These are phyloP conservation scores for Xenopus tropicalis DNA, from an alignment of 2,113 vertebrate species.

Conservation along the genomic window UCB_Xtro_10.0 CM004447.2:42628001-42628500, in stretches of 20 bases:
- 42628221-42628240: constrained; percentile 22
- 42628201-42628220: constrained; percentile 2
- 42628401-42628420: too few relatives aligned
- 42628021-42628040: too few relatives aligned
- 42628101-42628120: too few relatives aligned
- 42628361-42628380: not conserved
- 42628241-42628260: constrained; percentile 14
- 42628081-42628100: too few relatives aligned
- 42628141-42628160: not conserved
- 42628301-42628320: not conserved
- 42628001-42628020: too few relatives aligned
- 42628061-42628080: too few relatives aligned
- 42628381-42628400: not conserved
- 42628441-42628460: too few relatives aligned
- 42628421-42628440: too few relatives aligned
- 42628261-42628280: constrained; percentile 10
- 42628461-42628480: too few relatives aligned
- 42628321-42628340: not conserved
- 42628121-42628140: too few relatives aligned
- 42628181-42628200: constrained; percentile 1
- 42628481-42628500: too few relatives aligned
- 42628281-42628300: not conserved
- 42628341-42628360: not conserved
- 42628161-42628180: constrained; percentile 17
- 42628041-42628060: too few relatives aligned